Percentiles rank a stretch among this genome's conserved stretches.
Conservation (phyloP, 92 coral and sea anemone genomes). For the Micromussa lordhowensis region DNA sequence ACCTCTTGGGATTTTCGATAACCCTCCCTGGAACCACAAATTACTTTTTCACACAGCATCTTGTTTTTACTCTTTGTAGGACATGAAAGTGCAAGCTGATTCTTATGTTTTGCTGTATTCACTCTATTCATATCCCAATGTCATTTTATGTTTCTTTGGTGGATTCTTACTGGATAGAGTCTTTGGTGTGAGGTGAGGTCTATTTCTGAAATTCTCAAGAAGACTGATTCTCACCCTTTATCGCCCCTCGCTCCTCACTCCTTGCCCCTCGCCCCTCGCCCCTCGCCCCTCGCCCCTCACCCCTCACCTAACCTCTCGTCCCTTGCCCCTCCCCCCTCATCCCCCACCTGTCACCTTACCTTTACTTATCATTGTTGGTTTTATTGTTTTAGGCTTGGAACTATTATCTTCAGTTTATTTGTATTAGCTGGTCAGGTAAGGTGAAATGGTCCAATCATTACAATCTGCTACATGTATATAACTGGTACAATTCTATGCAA, state of each 20-base stretch:
- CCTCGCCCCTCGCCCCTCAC: too few relatives aligned
- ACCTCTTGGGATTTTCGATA: too few relatives aligned
- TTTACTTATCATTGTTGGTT: neutral
- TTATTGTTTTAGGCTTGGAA: slow-evolving; percentile 77
- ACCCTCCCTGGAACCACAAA: too few relatives aligned
- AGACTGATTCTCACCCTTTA: neutral
- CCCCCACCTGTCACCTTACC: too few relatives aligned
- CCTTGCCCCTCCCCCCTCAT: too few relatives aligned
- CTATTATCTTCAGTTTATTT: slow-evolving; percentile 88
- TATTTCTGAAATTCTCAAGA: neutral
- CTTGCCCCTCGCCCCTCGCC: too few relatives aligned
- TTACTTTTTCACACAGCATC: too few relatives aligned
- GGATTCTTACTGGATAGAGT: slow-evolving; percentile 94
- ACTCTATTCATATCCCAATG: slow-evolving; percentile 96
- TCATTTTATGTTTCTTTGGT: slow-evolving; percentile 91
- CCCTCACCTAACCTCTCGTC: too few relatives aligned
- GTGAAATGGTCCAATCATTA: neutral
- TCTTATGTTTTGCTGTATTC: slow-evolving; percentile 89
- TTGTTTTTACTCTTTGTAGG: slow-evolving; percentile 56
- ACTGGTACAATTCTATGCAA: too few relatives aligned
- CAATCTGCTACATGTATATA: too few relatives aligned
- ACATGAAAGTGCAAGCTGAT: slow-evolving; percentile 73
- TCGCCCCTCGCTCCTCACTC: neutral
- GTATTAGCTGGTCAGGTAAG: slow-evolving; percentile 91
- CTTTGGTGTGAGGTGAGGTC: slow-evolving; percentile 88